These are phyloP conservation scores for Thereva nobilitata DNA, from an alignment of 2,888 invertebrate species.

Conservation along the genomic window DNA sequence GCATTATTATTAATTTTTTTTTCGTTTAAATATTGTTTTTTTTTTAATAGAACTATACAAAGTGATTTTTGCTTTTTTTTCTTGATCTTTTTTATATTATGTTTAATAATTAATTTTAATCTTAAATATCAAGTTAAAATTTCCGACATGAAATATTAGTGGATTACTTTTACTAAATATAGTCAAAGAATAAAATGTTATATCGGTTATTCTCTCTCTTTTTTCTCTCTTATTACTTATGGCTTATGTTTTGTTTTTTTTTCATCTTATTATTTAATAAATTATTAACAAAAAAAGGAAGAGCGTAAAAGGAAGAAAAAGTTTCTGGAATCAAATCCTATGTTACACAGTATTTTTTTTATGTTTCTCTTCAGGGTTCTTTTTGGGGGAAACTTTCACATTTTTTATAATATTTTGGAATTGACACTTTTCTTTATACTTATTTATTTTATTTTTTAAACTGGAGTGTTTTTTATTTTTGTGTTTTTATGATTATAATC, in stretches of 20 bases:
- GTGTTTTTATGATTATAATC: neutral
- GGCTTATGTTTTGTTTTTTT: slow-evolving; percentile 7
- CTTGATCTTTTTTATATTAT: too few relatives aligned
- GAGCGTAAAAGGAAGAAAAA: slow-evolving; percentile 2
- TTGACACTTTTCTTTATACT: slow-evolving; percentile 16
- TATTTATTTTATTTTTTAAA: neutral
- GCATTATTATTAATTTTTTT: too few relatives aligned
- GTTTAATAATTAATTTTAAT: too few relatives aligned
- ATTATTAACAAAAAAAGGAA: slow-evolving; percentile 9
- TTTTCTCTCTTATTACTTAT: slow-evolving; percentile 9
- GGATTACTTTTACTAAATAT: slow-evolving; percentile 6
- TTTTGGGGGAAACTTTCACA: too few relatives aligned
- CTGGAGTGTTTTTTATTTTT: too few relatives aligned
- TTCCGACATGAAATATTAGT: slow-evolving; percentile 4
- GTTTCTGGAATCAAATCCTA: slow-evolving; percentile 11
- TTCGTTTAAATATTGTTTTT: too few relatives aligned
- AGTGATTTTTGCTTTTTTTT: too few relatives aligned
- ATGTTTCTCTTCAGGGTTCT: too few relatives aligned
- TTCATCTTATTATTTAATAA: neutral
- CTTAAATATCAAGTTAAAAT: too few relatives aligned
- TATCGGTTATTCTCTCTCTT: too few relatives aligned
- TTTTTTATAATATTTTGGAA: neutral
- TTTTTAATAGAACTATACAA: too few relatives aligned
- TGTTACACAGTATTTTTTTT: neutral
- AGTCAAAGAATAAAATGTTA: slow-evolving; percentile 10